Percentiles rank a stretch among this genome's conserved stretches.
These are phyloP conservation scores for Herminia tarsipennalis DNA, from an alignment of 2,888 invertebrate genomes.

Conservation along the genomic window DNA sequence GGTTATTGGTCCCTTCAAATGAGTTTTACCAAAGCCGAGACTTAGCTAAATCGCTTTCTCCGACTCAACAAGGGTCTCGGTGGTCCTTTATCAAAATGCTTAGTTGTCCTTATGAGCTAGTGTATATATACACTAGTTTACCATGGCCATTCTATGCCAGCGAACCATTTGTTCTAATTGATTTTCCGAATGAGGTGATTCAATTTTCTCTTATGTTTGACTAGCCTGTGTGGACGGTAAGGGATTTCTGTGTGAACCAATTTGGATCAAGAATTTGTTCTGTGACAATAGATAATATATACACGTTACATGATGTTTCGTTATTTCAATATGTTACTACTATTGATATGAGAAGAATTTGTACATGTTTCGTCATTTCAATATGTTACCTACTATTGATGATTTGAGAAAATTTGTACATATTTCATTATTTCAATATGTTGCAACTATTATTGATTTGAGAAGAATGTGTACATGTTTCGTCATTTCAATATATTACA, in stretches of 20 bases:
- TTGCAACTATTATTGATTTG: no score
- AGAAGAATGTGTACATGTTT: no score
- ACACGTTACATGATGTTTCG: no score
- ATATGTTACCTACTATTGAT: no score
- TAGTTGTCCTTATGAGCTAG: constrained; percentile 17
- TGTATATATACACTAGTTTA: constrained; percentile 4
- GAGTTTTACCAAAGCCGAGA: constrained; percentile 30
- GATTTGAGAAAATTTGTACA: no score
- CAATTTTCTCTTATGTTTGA: constrained; percentile 16
- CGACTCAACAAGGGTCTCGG: constrained; percentile 25
- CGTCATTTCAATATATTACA: no score
- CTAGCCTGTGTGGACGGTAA: constrained; percentile 4
- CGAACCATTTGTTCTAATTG: constrained; percentile 11
- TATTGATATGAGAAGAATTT: no score
- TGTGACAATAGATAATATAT: no score
- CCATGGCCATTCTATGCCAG: neutral
- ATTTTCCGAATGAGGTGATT: constrained; percentile 21
- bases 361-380: no score
- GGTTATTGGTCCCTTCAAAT: constrained; percentile 32
- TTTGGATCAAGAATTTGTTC: constrained; percentile 4
- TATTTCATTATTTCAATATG: no score
- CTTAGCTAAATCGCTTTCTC: constrained; percentile 34
- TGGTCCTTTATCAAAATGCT: constrained; percentile 31
- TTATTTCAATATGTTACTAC: no score
- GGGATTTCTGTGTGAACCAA: constrained; percentile 7